Evolutionary conservation across 1,140 invertebrate species (phyloP).

Genomic region (Cotesia chilonis): DNA sequence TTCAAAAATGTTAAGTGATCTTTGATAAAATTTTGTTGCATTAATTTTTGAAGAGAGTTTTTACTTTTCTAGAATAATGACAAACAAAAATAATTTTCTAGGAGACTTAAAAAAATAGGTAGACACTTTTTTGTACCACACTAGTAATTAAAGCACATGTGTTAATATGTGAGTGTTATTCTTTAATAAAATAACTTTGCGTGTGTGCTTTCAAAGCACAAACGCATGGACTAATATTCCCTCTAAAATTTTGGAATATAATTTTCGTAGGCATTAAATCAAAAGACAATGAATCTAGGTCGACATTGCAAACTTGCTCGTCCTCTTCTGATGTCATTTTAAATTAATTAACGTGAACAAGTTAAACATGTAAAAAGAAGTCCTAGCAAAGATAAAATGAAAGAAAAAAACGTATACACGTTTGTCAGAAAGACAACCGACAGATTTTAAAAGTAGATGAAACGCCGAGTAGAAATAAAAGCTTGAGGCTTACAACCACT

Average conservation of each 20-base stretch:
- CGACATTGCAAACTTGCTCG: constrained; percentile 39
- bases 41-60: too few species aligned
- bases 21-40: too few species aligned
- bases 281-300: constrained; percentile 39
- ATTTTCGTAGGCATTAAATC: constrained; percentile 17
- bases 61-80: too few species aligned
- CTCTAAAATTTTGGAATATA: not conserved
- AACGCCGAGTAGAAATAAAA: constrained; percentile 33
- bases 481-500: constrained; percentile 12
- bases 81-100: too few species aligned
- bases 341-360: constrained; percentile 30
- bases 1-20: too few species aligned
- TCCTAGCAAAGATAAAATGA: constrained; percentile 29
- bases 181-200: too few species aligned
- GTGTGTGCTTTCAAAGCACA: not conserved
- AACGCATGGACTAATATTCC: not conserved
- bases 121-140: too few species aligned
- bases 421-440: constrained; percentile 32
- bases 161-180: too few species aligned
- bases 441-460: constrained; percentile 20
- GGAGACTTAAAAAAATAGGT: too few species aligned
- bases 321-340: constrained; percentile 6
- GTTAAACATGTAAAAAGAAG: constrained; percentile 37
- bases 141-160: too few species aligned
- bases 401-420: constrained; percentile 16